phyloP scores from a whole-genome alignment of 1,140 invertebrate genomes.

The Hormaphis cornu region DNA sequence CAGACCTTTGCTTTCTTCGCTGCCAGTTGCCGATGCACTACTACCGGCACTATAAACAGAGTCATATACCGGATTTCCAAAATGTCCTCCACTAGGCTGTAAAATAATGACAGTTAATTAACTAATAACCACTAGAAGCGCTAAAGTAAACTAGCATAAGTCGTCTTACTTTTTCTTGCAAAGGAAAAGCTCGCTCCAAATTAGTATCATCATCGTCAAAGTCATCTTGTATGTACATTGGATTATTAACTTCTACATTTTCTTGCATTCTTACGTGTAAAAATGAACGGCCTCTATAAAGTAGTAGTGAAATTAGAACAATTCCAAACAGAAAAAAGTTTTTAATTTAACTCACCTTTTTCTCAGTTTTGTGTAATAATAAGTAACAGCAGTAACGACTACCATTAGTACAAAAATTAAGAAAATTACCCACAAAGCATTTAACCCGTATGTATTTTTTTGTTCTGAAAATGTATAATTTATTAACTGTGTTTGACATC shows the following conservation, averaged over 20 bases:
- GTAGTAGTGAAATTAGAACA: neutral
- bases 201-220: slow-evolving; percentile 53
- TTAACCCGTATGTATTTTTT: neutral
- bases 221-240: slow-evolving; percentile 66
- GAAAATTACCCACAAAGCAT: slow-evolving; percentile 9
- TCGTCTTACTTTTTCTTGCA: slow-evolving; percentile 31
- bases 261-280: slow-evolving; percentile 68
- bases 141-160: neutral
- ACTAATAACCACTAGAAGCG: neutral
- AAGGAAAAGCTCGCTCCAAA: slow-evolving; percentile 40
- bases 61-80: slow-evolving; percentile 77
- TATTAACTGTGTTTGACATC: slow-evolving; percentile 39
- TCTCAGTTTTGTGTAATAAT: slow-evolving; percentile 18
- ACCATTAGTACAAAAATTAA: neutral
- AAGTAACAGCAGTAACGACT: neutral
- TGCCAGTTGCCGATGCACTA: slow-evolving; percentile 37
- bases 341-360: neutral
- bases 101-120: neutral
- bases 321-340: neutral
- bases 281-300: slow-evolving; percentile 45
- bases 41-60: slow-evolving; percentile 54
- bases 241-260: slow-evolving; percentile 72
- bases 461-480: neutral
- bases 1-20: slow-evolving; percentile 50
- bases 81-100: slow-evolving; percentile 40